Conservation (phyloP, 2,888 invertebrate species). For the Coenonympha arcania region DNA sequence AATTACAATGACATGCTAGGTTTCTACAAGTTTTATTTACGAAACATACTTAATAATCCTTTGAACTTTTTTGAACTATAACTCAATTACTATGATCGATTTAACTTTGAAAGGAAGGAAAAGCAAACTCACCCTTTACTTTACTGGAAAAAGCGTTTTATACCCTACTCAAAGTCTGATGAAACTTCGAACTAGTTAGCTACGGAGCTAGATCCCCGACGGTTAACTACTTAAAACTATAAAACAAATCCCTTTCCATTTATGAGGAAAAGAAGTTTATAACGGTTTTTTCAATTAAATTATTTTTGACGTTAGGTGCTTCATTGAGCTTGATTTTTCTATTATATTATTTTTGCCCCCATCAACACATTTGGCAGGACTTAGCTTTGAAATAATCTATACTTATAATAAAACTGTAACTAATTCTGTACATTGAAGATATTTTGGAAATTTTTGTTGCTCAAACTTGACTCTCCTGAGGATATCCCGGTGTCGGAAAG, state of each 20-base stretch:
- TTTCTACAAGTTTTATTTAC: too few species aligned
- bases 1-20: too few species aligned
- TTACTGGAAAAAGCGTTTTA: neutral
- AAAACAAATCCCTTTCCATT: conserved; percentile 18
- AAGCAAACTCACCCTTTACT: neutral
- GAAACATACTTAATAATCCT: too few species aligned
- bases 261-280: conserved; percentile 12
- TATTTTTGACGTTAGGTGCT: conserved; percentile 1
- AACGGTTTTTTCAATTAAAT: conserved; percentile 11
- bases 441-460: too few species aligned
- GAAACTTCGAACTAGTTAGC: conserved; percentile 4
- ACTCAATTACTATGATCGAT: neutral
- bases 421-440: too few species aligned
- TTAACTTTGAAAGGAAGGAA: neutral
- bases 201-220: neutral
- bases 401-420: too few species aligned
- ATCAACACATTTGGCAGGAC: too few species aligned
- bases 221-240: conserved; percentile 16
- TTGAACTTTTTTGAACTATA: too few species aligned
- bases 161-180: neutral
- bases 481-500: too few species aligned
- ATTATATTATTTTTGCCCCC: neutral
- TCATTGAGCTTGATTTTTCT: neutral
- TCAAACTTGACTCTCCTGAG: too few species aligned
- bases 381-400: too few species aligned